These are phyloP conservation scores for Napeogenes inachia DNA, from an alignment of 2,888 invertebrate species.

Conservation along the genomic window DNA sequence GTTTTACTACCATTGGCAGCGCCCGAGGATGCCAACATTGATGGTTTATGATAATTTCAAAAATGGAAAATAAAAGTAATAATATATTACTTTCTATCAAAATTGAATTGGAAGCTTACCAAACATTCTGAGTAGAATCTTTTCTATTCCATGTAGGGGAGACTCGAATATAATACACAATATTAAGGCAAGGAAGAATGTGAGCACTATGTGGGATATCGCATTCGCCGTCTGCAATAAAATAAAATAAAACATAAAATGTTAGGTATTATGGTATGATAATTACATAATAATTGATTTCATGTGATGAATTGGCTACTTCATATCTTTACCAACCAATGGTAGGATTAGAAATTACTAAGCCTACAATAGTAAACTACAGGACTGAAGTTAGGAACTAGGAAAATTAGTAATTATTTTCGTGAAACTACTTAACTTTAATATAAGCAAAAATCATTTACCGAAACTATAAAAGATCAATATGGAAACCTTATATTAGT, in stretches of 20 bases:
- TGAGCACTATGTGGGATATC: slow-evolving; percentile 78
- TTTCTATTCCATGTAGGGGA: slow-evolving; percentile 83
- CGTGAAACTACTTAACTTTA: too few relatives aligned
- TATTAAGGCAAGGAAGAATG: slow-evolving; percentile 79
- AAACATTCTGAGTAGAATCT: slow-evolving; percentile 78
- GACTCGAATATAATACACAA: slow-evolving; percentile 83
- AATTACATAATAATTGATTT: too few relatives aligned
- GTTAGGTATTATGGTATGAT: too few relatives aligned
- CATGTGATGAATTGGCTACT: too few relatives aligned
- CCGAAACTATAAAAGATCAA: too few relatives aligned
- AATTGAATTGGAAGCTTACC: slow-evolving; percentile 44
- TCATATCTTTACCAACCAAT: too few relatives aligned
- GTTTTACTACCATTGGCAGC: neutral
- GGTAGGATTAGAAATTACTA: too few relatives aligned
- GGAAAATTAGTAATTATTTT: too few relatives aligned
- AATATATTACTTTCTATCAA: slow-evolving; percentile 9
- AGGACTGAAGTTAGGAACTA: too few relatives aligned
- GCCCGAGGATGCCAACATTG: neutral
- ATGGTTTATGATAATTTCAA: slow-evolving; percentile 1
- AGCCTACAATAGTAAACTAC: too few relatives aligned
- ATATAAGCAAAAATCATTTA: too few relatives aligned
- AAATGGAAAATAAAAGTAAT: neutral
- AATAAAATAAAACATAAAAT: neutral
- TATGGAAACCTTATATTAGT: too few relatives aligned
- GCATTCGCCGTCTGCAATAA: slow-evolving; percentile 73